A percentile compares a stretch with the other conserved stretches of the same genome.
These are phyloP conservation scores for Synanthedon andrenaeformis DNA, from an alignment of 2,888 invertebrate genomes.

Conservation along the genomic window DNA sequence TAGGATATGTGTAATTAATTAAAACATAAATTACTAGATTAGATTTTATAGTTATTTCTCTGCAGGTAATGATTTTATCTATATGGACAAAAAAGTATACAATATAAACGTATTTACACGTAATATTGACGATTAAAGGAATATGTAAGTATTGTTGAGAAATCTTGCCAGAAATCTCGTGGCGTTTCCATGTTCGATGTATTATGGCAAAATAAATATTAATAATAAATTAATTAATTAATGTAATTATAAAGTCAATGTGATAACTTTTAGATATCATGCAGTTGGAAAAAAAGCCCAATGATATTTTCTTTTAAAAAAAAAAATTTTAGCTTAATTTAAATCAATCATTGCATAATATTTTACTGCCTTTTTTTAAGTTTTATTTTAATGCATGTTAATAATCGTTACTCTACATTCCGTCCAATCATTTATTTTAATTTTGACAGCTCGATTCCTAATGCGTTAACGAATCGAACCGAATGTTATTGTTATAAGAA, in stretches of 20 bases:
- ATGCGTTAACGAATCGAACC: no score
- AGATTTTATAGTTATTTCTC: conserved; percentile 59
- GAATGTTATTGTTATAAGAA: no score
- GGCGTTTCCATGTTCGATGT: conserved; percentile 55
- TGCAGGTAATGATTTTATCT: conserved; percentile 50
- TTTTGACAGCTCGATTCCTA: no score
- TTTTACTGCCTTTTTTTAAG: not conserved
- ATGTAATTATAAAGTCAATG: conserved; percentile 43
- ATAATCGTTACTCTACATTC: conserved; percentile 24
- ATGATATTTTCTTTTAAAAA: conserved; percentile 10
- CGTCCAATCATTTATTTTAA: no score
- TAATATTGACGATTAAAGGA: conserved; percentile 25
- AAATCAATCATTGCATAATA: conserved; percentile 7
- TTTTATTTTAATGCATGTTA: conserved; percentile 18
- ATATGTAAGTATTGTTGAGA: conserved; percentile 42
- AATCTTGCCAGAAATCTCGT: conserved; percentile 51
- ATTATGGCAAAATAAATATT: conserved; percentile 44
- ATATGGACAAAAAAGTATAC: conserved; percentile 48
- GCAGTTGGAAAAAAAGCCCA: conserved; percentile 29
- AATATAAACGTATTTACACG: conserved; percentile 43
- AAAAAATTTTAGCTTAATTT: conserved; percentile 4
- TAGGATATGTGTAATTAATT: conserved; percentile 36
- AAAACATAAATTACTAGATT: conserved; percentile 38
- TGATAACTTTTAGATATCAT: conserved; percentile 55
- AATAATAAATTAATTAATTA: conserved; percentile 18